phyloP scores from a whole-genome alignment of 2,797 vertebrate genomes.

The Mormyrus proboscirostris region DNA sequence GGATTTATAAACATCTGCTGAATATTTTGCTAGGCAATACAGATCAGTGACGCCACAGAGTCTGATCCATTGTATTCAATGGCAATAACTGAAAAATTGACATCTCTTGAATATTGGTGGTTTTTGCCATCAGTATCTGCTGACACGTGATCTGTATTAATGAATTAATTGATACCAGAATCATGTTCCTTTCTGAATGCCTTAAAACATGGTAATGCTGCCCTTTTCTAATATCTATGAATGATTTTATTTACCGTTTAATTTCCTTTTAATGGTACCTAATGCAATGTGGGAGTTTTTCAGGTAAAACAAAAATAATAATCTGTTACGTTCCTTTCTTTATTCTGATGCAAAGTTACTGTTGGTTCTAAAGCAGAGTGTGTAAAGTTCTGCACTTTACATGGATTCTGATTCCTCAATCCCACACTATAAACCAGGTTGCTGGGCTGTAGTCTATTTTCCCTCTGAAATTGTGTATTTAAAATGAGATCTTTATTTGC shows the following conservation, averaged over 20 bases:
- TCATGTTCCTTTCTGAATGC: neutral
- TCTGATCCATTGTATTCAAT: constrained; percentile 2
- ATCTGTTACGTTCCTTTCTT: neutral
- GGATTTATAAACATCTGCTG: neutral
- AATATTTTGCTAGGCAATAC: neutral
- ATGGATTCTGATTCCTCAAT: neutral
- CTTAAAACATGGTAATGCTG: constrained; percentile 9
- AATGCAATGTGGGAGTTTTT: neutral
- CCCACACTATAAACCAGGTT: neutral
- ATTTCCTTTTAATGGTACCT: neutral
- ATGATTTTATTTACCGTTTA: neutral
- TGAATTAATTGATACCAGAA: neutral
- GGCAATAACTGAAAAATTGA: neutral
- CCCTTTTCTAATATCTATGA: neutral
- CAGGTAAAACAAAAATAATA: neutral
- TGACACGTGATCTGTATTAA: neutral
- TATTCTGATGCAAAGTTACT: neutral
- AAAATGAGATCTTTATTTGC: neutral
- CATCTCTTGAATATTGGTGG: neutral
- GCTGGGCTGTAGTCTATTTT: neutral
- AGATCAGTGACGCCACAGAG: neutral
- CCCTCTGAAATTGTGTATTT: neutral
- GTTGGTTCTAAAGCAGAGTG: neutral
- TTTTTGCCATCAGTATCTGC: neutral
- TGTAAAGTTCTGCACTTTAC: neutral